A percentile compares a stretch with the other conserved stretches of the same genome.
Conservation (phyloP, 2,797 vertebrate genomes). For the Sciurus carolinensis region DNA sequence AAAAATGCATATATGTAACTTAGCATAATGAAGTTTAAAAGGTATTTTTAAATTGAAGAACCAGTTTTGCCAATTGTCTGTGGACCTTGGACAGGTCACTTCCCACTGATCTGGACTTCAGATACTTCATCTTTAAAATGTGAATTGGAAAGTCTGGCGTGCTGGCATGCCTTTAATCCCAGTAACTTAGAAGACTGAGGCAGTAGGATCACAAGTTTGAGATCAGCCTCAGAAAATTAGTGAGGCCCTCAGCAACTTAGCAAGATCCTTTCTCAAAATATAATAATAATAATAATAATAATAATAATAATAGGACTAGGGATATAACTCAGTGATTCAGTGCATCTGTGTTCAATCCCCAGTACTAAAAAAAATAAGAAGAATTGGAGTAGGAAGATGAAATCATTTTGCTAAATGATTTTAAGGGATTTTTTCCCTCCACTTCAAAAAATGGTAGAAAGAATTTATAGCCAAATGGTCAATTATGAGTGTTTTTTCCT, state of each 20-base stretch:
- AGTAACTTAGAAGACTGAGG: too few species aligned
- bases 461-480: conserved; percentile 21
- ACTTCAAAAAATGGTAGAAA: conserved; percentile 69
- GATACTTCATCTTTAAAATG: conserved; percentile 27
- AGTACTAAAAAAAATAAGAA: too few species aligned
- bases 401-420: background rate
- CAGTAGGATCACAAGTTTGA: too few species aligned
- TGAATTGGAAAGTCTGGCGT: background rate
- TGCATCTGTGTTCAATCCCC: too few species aligned
- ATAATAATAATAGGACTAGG: too few species aligned
- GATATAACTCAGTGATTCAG: too few species aligned
- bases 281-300: too few species aligned
- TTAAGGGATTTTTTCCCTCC: background rate
- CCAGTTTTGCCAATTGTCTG: background rate
- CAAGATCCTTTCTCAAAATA: too few species aligned
- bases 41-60: background rate
- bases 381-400: background rate
- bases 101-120: background rate
- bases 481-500: background rate
- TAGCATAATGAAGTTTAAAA: conserved; percentile 29
- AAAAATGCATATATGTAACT: background rate
- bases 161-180: too few species aligned
- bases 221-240: too few species aligned
- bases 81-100: background rate
- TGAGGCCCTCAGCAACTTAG: too few species aligned